phyloP scores from a whole-genome alignment of 1,140 invertebrate genomes.

The Drosophila fuyamai region DNA sequence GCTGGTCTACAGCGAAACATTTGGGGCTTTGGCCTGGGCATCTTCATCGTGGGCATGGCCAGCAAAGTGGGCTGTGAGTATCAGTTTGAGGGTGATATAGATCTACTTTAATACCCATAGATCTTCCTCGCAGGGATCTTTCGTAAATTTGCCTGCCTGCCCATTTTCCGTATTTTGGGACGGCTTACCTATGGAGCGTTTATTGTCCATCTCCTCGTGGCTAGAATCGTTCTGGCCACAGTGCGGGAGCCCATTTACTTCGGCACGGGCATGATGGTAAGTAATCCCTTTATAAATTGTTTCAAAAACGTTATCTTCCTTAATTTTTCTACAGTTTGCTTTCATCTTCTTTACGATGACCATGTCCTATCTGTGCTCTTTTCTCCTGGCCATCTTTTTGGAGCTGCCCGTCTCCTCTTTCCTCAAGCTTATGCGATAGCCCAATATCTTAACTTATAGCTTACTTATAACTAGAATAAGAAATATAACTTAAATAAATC shows the following conservation, averaged over 20 bases:
- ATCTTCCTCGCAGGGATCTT: conserved; percentile 61
- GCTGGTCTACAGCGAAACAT: conserved; percentile 71
- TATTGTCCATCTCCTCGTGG: conserved; percentile 71
- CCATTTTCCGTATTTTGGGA: conserved; percentile 77
- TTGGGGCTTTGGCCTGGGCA: conserved; percentile 69
- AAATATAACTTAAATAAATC: conserved; percentile 58
- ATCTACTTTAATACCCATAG: neutral
- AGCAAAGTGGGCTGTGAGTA: conserved; percentile 77
- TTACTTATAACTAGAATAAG: conserved; percentile 11
- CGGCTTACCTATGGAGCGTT: conserved; percentile 80
- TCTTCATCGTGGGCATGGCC: conserved; percentile 72
- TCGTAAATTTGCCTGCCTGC: conserved; percentile 70
- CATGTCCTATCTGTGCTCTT: conserved; percentile 72
- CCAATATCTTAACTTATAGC: conserved; percentile 8
- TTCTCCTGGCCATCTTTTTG: conserved; percentile 83
- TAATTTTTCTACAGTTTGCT: conserved; percentile 49
- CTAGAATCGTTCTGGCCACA: conserved; percentile 65
- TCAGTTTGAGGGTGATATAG: neutral
- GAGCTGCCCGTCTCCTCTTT: conserved; percentile 84
- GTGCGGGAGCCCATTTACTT: conserved; percentile 76
- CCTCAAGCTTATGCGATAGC: conserved; percentile 86
- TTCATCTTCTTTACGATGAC: conserved; percentile 75
- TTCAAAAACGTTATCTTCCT: too few species aligned
- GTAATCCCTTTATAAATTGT: too few species aligned
- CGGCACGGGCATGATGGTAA: conserved; percentile 72